Conservation (phyloP, 2,113 vertebrate genomes). For the Pangasianodon gigas region DNA sequence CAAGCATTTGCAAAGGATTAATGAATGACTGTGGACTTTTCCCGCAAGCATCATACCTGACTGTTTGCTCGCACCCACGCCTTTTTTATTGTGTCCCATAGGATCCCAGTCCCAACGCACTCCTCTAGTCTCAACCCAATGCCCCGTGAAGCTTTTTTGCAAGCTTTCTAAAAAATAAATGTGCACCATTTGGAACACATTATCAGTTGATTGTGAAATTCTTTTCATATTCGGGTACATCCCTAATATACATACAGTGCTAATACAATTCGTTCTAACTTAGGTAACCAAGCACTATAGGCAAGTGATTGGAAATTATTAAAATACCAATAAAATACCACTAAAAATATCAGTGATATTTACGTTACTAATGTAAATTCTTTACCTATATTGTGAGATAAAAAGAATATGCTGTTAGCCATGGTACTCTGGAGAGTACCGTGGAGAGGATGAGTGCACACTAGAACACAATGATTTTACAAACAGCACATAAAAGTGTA, state of each 20-base stretch:
- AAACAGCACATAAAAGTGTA: constrained; percentile 28
- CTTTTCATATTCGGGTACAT: background rate
- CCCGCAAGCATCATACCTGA: too few species aligned
- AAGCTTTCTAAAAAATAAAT: background rate
- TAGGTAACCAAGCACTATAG: background rate
- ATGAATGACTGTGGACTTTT: background rate
- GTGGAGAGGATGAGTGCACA: background rate
- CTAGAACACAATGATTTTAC: constrained; percentile 12
- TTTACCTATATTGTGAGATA: background rate
- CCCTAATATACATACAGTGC: background rate
- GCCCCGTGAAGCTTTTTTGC: background rate
- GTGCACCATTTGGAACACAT: background rate
- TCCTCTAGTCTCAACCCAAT: background rate
- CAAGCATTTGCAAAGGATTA: background rate
- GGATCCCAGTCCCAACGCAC: background rate
- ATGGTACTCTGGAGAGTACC: background rate
- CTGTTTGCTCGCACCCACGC: too few species aligned
- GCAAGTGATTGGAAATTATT: background rate
- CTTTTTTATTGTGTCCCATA: background rate
- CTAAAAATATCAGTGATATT: background rate
- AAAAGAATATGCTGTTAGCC: background rate
- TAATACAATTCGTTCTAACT: background rate
- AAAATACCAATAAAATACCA: background rate
- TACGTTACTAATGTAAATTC: background rate
- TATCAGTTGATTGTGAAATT: background rate